These are phyloP conservation scores for Agriotes lineatus DNA, from an alignment of 2,888 invertebrate genomes.

Conservation along the genomic window DNA sequence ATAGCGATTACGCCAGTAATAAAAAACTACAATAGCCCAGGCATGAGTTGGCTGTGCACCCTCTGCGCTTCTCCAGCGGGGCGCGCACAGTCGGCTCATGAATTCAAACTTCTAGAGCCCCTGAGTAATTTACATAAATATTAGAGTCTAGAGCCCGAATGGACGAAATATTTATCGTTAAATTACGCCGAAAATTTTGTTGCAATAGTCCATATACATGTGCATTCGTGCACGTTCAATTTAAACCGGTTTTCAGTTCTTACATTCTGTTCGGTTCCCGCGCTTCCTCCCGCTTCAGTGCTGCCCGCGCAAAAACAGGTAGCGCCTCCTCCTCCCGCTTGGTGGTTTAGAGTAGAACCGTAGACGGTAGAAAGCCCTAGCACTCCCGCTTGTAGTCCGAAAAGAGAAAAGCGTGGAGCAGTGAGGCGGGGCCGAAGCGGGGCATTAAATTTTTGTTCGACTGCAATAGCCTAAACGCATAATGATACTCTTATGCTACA, in stretches of 20 bases:
- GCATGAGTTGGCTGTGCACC: conserved; percentile 55
- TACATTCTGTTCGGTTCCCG: conserved; percentile 36
- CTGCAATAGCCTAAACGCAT: conserved; percentile 67
- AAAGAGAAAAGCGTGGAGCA: background rate
- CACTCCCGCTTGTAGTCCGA: background rate
- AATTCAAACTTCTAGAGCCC: conserved; percentile 60
- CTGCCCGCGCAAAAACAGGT: conserved; percentile 53
- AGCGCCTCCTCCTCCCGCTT: background rate
- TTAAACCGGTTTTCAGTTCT: conserved; percentile 46
- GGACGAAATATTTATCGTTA: conserved; percentile 67
- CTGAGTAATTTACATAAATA: conserved; percentile 66
- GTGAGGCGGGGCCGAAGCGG: background rate
- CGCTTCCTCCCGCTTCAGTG: conserved; percentile 12
- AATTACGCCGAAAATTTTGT: conserved; percentile 65
- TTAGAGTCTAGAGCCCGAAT: conserved; percentile 66
- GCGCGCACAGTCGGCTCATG: conserved; percentile 54
- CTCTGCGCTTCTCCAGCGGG: no score
- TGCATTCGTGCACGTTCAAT: conserved; percentile 33
- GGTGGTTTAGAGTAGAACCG: background rate
- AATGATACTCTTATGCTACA: conserved; percentile 61
- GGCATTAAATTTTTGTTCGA: conserved; percentile 42
- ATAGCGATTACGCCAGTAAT: conserved; percentile 50
- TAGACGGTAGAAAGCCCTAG: no score
- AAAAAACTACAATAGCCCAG: conserved; percentile 65
- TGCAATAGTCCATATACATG: conserved; percentile 65